Evolutionary conservation across 2,888 invertebrate genomes (phyloP), one percentile per base, ranked within the genome.

Genomic region (Hemicrepidius hirtus): DNA sequence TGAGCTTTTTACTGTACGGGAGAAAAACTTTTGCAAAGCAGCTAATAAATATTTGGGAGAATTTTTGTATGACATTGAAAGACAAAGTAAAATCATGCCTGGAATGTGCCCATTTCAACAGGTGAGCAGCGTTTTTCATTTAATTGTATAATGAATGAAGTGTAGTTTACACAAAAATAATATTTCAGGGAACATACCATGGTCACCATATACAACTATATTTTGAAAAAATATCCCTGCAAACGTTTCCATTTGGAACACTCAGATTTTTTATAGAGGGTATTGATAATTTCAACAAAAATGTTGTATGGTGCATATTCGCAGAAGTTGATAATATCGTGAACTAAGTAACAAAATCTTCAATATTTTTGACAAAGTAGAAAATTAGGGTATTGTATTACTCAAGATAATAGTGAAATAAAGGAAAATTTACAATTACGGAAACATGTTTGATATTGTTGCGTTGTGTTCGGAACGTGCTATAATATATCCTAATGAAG

Each of bases 21-120:
- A 57, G 18, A 13, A 7, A 10, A 32, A 16, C 20, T 16, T 7
- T 62, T 62, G 62, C 28, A 16, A 13, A n/a, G 21, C 62, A 13
- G 12, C 16, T 10, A 13, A 62, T 28, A 62, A 62, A 28, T 62
- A 62, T 32, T 28, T 62, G 44, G 32, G 62, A 1, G 46, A 62
- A 28, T 62, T 62, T n/a, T 21, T 9, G 10, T 62, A 62, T 28
- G 24, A 46, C 2, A 28, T 62, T 0, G 46, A 46, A 46, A n/a
- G 62, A 24, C 16, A 3, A 9, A n/a, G 10, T 12, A 10, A 21
- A 28, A n/a, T 44, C 5, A 28, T 9, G 3, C 21, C 62, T 16
- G 28, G 46, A 24, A 10, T 62, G 3, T 40, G 40, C 13, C 13
- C 13, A n/a, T 13, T 40, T 24, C 24, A 5, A 24, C 3, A 24